Evolutionary conservation across 2,113 vertebrate genomes (phyloP), one percentile per base, ranked within the genome.

Genomic region (Oxygymnocypris stewartii): DNA sequence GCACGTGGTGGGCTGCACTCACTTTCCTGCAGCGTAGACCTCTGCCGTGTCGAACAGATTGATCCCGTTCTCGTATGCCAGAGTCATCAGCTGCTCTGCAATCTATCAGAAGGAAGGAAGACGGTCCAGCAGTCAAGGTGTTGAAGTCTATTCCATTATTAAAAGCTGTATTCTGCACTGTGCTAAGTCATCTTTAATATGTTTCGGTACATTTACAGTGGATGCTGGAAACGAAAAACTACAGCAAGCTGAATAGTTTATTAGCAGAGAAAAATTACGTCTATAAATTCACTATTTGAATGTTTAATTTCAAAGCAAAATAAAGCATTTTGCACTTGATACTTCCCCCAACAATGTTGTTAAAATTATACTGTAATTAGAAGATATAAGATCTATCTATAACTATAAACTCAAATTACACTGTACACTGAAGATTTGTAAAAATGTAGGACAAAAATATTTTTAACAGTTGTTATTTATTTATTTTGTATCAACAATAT

Each of bases 11-110:
- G n/a, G n/a, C n/a, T n/a, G 74, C 90, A 99, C 98, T 89, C 94
- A 99, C 98, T 99, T 99, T 89, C 98, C 97, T 0, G 98, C 97
- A 0, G 98, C 98, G 2, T 99, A 99, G 92, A 99, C 98, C 88
- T 99, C 98, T 0, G 98, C 98, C 0, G 98, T 99, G 92, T 99
- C 98, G 16, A 99, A 99, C 91, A 99, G 97, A 95, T 99, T 99
- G 94, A 99, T 99, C 93, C 98, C 98, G 0, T 99, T 99, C 93
- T 99, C 98, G 1, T 99, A 99, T 85, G 98, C 98, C 93, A 98
- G 90, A 91, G 97, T 98, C 97, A 99, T 97, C 87, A 99, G 95
- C 95, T 99, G 98, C 92, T 99, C 98, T 0, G 98, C 98, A 97
- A 97, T 97, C 98, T 99, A 96, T 37, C 93, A 94, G 1, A 82